Percentiles rank a stretch among this genome's conserved stretches.
These are phyloP conservation scores for Dascyllus trimaculatus DNA, from an alignment of 2,113 vertebrate species.

Conservation along the genomic window DNA sequence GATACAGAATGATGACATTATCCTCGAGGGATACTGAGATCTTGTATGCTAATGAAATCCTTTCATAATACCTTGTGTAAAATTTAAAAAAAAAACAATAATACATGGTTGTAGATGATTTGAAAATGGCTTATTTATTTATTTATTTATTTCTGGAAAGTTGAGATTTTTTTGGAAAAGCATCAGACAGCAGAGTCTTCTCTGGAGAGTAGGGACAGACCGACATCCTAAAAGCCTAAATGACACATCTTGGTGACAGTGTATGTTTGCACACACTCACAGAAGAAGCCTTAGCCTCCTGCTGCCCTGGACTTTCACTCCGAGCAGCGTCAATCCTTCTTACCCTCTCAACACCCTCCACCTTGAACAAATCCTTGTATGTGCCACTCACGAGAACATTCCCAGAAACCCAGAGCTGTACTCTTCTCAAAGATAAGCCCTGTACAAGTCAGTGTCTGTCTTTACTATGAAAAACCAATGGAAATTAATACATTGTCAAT, in stretches of 20 bases:
- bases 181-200: conserved; percentile 39
- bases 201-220: conserved; percentile 43
- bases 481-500: conserved; percentile 77
- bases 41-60: conserved; percentile 52
- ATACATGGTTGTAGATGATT: conserved; percentile 38
- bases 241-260: conserved; percentile 68
- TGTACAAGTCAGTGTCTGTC: conserved; percentile 69
- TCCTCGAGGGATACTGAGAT: conserved; percentile 39
- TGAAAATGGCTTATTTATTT: conserved; percentile 50
- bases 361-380: conserved; percentile 57
- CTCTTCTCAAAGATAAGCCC: conserved; percentile 60
- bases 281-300: conserved; percentile 82
- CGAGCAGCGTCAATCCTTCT: conserved; percentile 61
- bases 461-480: conserved; percentile 73
- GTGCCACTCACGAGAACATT: conserved; percentile 72
- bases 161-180: conserved; percentile 33
- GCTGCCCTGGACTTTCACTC: conserved; percentile 70
- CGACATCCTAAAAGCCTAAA: conserved; percentile 63
- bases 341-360: conserved; percentile 47
- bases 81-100: conserved; percentile 4
- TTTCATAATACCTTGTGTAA: conserved; percentile 57
- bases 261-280: conserved; percentile 84
- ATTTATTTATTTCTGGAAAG: conserved; percentile 22
- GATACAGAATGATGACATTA: conserved; percentile 48
- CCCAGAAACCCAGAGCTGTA: conserved; percentile 62